Conservation (phyloP, 1,140 invertebrate species). For the Sycophaga agraensis region DNA sequence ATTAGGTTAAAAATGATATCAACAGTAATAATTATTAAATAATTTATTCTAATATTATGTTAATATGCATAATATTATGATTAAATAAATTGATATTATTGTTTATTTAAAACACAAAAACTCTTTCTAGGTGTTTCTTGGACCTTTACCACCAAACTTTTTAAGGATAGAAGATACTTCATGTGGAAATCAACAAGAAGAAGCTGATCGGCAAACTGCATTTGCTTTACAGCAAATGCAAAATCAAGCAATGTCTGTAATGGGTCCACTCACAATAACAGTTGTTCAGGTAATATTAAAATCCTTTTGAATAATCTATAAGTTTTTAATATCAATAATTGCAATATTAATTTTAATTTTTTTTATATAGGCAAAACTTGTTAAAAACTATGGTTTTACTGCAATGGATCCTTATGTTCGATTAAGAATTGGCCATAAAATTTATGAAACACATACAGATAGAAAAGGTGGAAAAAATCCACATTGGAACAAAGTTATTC, state of each 20-base stretch:
- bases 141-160: constrained; percentile 80
- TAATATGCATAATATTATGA: too few relatives aligned
- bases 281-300: constrained; percentile 69
- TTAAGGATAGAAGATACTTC: constrained; percentile 64
- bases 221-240: constrained; percentile 73
- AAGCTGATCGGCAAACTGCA: constrained; percentile 77
- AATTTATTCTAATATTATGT: too few relatives aligned
- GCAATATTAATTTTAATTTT: constrained; percentile 1
- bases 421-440: constrained; percentile 84
- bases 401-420: constrained; percentile 97
- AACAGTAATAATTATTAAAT: too few relatives aligned
- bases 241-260: constrained; percentile 59
- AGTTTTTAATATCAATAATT: not conserved
- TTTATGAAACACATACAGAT: constrained; percentile 94
- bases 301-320: not conserved
- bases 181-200: constrained; percentile 65
- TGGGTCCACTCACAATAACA: constrained; percentile 78
- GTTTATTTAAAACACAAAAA: not conserved
- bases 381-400: constrained; percentile 95
- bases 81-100: too few relatives aligned
- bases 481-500: constrained; percentile 90
- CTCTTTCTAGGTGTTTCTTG: constrained; percentile 68
- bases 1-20: too few relatives aligned
- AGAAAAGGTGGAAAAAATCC: constrained; percentile 95
- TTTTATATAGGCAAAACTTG: constrained; percentile 73